Evolutionary conservation across 2,113 vertebrate species (phyloP).

Genomic region (Alosa alosa): DNA sequence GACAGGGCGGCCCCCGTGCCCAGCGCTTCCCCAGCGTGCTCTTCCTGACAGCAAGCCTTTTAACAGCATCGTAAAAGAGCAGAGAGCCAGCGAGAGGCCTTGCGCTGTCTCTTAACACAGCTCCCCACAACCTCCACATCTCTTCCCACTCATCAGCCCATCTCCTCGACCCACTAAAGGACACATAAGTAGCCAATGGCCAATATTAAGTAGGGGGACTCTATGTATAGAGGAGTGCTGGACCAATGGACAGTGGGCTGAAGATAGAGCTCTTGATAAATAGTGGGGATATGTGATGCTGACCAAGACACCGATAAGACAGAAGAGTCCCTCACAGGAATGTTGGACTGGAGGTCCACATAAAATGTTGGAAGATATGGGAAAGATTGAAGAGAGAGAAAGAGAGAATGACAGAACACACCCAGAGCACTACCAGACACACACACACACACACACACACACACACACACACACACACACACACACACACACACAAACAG

Average conservation of each 20-base stretch:
- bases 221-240: not conserved
- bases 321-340: not conserved
- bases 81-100: conserved; percentile 35
- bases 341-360: not conserved
- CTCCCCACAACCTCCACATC: conserved; percentile 39
- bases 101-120: conserved; percentile 16
- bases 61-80: conserved; percentile 36
- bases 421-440: conserved; percentile 49
- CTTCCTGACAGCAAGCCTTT: conserved; percentile 42
- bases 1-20: conserved; percentile 66
- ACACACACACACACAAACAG: conserved; percentile 36
- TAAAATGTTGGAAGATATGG: not conserved
- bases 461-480: conserved; percentile 24
- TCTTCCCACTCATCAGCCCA: conserved; percentile 33
- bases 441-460: conserved; percentile 6
- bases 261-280: not conserved
- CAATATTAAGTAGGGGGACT: conserved; percentile 43
- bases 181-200: conserved; percentile 16
- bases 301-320: not conserved
- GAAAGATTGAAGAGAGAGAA: not conserved
- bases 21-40: conserved; percentile 24
- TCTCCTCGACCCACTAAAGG: not conserved
- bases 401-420: not conserved
- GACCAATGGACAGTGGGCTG: not conserved
- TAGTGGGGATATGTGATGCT: not conserved